A percentile compares a stretch with the other conserved stretches of the same genome.
Evolutionary conservation across 1,140 invertebrate species (phyloP).

Genomic region (Papilio aristodemus): DNA sequence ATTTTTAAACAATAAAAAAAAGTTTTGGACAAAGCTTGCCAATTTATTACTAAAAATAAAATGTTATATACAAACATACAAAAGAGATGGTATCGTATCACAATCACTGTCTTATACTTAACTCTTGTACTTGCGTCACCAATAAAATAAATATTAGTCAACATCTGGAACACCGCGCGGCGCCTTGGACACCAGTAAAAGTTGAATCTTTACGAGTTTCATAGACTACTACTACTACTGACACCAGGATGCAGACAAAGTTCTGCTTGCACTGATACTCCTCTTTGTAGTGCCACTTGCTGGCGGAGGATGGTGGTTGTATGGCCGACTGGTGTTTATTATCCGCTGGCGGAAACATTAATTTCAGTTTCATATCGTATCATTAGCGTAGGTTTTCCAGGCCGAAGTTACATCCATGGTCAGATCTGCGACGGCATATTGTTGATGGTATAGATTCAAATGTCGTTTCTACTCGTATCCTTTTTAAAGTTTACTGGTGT

Average conservation of each 20-base stretch:
- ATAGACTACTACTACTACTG: neutral
- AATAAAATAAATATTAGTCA: slow-evolving; percentile 69
- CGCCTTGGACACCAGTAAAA: slow-evolving; percentile 43
- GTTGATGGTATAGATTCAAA: too few species aligned
- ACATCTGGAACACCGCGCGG: slow-evolving; percentile 37
- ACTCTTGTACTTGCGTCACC: slow-evolving; percentile 64
- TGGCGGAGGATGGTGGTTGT: neutral
- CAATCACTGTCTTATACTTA: slow-evolving; percentile 61
- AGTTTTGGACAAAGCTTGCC: slow-evolving; percentile 41
- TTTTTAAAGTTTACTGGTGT: neutral
- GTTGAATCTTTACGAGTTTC: slow-evolving; percentile 4
- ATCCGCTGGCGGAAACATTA: neutral
- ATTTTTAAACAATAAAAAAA: slow-evolving; percentile 46
- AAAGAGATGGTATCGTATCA: slow-evolving; percentile 71
- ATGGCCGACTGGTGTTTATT: neutral
- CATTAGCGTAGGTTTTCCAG: neutral
- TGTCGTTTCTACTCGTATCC: neutral
- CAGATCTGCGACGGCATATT: too few species aligned
- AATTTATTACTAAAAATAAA: slow-evolving; percentile 57
- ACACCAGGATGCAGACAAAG: neutral
- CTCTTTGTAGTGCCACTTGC: neutral
- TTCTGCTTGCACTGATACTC: neutral
- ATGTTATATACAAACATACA: slow-evolving; percentile 69
- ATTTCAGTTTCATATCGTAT: neutral
- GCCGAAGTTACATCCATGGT: too few species aligned